Conservation (phyloP, 2,888 invertebrate species). For the Noctua pronuba region DNA sequence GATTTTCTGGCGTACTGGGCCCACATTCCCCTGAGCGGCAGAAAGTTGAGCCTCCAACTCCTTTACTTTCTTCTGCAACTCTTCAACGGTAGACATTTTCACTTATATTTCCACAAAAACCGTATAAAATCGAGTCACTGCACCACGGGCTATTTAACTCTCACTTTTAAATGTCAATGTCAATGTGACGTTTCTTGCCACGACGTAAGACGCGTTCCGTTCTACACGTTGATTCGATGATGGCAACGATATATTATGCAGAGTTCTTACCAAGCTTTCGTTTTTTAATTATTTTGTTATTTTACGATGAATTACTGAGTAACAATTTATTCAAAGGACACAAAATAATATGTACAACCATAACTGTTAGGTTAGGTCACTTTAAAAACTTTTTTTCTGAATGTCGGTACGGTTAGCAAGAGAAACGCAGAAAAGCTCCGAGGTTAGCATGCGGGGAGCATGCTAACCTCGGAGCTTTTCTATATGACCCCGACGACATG, state of each 20-base stretch:
- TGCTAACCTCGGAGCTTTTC: no score
- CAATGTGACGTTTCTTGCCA: slow-evolving; percentile 72
- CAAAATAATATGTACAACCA: neutral
- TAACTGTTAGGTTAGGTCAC: neutral
- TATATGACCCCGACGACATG: no score
- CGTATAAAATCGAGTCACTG: slow-evolving; percentile 37
- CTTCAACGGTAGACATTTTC: slow-evolving; percentile 91
- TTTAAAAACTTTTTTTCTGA: neutral
- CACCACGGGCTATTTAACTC: slow-evolving; percentile 31
- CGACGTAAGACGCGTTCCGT: slow-evolving; percentile 56
- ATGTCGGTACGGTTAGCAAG: neutral
- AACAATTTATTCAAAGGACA: neutral
- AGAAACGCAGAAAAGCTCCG: neutral
- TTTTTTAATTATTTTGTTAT: neutral
- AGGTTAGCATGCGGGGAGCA: no score
- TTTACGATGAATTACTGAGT: neutral
- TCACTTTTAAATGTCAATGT: slow-evolving; percentile 62
- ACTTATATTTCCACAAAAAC: slow-evolving; percentile 67
- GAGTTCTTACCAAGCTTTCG: neutral
- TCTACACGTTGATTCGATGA: neutral
- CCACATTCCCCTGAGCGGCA: slow-evolving; percentile 81
- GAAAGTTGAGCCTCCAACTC: slow-evolving; percentile 92
- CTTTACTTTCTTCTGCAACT: slow-evolving; percentile 91
- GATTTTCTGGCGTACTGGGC: slow-evolving; percentile 93
- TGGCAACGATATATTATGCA: neutral